Evolutionary conservation across 2,797 vertebrate species (phyloP).

Genomic region (Mustela erminea): DNA sequence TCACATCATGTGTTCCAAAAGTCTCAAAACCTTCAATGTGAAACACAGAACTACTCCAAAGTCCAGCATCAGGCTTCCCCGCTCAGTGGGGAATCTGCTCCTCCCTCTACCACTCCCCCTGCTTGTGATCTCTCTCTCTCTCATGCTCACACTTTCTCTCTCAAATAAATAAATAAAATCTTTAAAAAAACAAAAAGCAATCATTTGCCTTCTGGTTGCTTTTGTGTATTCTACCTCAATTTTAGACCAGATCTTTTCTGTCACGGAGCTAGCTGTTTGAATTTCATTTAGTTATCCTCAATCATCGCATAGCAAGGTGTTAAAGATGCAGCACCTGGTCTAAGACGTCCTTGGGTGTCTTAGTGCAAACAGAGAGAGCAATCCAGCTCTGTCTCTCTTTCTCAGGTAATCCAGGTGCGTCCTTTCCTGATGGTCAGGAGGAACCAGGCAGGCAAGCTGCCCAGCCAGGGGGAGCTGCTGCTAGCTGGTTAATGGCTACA

Average conservation of each 20-base stretch:
- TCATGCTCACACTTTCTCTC: background rate
- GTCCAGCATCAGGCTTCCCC: background rate
- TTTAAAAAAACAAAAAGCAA: background rate
- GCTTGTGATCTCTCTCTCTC: background rate
- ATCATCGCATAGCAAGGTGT: constrained; percentile 35
- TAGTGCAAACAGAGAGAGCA: constrained; percentile 72
- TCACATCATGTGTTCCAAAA: background rate
- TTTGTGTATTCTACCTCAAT: background rate
- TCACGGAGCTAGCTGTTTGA: background rate
- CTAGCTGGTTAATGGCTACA: background rate
- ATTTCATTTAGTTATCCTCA: constrained; percentile 58
- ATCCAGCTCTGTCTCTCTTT: constrained; percentile 71
- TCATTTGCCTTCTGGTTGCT: background rate
- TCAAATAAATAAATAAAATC: background rate
- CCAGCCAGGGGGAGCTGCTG: background rate
- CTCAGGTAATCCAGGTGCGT: constrained; percentile 40
- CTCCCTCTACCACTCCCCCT: background rate
- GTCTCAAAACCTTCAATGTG: background rate
- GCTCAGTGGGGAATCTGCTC: background rate
- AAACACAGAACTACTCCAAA: background rate
- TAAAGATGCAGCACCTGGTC: constrained; percentile 74
- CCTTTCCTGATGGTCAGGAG: background rate
- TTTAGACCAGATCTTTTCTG: constrained; percentile 75
- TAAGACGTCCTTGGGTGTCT: constrained; percentile 69
- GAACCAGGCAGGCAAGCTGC: background rate